These are phyloP conservation scores for Syncerus caffer DNA, from an alignment of 2,797 vertebrate species.

Conservation along the genomic window DNA sequence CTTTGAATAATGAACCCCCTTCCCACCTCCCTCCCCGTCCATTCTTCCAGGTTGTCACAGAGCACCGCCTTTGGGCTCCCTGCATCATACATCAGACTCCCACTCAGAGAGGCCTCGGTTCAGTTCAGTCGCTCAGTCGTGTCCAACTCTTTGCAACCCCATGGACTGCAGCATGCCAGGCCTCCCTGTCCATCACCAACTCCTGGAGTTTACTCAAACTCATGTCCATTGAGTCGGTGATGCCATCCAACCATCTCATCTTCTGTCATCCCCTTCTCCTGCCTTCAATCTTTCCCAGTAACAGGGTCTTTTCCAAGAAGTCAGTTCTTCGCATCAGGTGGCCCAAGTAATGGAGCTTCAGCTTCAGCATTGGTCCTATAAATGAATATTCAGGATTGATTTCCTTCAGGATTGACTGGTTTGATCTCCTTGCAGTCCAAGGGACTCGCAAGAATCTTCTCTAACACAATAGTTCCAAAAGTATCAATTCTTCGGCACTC, in stretches of 20 bases:
- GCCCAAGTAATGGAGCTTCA: neutral
- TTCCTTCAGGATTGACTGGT: neutral
- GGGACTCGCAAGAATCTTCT: neutral
- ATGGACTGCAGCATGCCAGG: neutral
- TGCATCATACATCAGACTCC: neutral
- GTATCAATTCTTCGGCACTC: neutral
- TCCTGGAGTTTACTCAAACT: neutral
- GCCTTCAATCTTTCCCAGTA: neutral
- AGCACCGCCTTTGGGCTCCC: neutral
- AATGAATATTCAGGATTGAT: neutral
- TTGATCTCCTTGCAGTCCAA: neutral
- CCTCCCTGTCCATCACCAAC: neutral
- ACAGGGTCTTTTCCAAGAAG: neutral
- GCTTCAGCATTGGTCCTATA: neutral
- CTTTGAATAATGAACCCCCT: neutral
- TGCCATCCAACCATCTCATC: neutral
- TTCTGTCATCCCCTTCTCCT: neutral
- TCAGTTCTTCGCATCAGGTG: neutral
- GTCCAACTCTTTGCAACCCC: fast-evolving
- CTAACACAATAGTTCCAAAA: neutral
- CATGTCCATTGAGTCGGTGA: neutral
- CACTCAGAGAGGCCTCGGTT: neutral
- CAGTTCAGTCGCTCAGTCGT: neutral
- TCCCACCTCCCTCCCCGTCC: neutral
- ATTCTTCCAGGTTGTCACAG: neutral